phyloP scores from a whole-genome alignment of 2,888 invertebrate genomes.

The Ormyrus nitidulus region DNA sequence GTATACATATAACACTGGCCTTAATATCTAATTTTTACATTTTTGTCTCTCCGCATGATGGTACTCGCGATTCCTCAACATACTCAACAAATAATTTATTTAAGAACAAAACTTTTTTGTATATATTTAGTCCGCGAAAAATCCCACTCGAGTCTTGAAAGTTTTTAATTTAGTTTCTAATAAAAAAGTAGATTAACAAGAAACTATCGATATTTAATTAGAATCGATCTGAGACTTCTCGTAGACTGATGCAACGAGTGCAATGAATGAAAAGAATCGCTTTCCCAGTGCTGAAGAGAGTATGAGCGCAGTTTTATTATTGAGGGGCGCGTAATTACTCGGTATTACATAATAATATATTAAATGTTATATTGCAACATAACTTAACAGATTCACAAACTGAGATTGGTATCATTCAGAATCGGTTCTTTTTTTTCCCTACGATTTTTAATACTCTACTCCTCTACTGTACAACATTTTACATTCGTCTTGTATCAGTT shows the following conservation, averaged over 20 bases:
- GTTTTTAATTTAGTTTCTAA: conserved; percentile 30
- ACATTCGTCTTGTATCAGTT: conserved; percentile 66
- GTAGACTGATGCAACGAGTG: conserved; percentile 40
- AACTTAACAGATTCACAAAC: conserved; percentile 74
- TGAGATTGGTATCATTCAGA: conserved; percentile 74
- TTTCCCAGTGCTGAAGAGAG: conserved; percentile 33
- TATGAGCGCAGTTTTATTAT: conserved; percentile 56
- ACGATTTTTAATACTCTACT: conserved; percentile 71
- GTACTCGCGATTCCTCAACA: conserved; percentile 23
- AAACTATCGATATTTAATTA: conserved; percentile 21
- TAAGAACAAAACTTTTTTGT: conserved; percentile 31
- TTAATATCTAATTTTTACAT: conserved; percentile 74
- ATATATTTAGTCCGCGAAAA: conserved; percentile 39
- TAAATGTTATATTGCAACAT: conserved; percentile 73
- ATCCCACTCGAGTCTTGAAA: conserved; percentile 24
- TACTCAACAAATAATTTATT: conserved; percentile 31
- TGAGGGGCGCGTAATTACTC: conserved; percentile 58
- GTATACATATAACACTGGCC: conserved; percentile 76
- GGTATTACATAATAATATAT: conserved; percentile 63
- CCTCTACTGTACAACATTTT: conserved; percentile 75
- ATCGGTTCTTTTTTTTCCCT: conserved; percentile 60
- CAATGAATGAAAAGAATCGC: conserved; percentile 16
- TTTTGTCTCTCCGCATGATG: conserved; percentile 35
- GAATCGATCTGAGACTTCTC: conserved; percentile 37
- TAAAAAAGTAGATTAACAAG: conserved; percentile 49